A percentile compares a stretch with the other conserved stretches of the same genome.
Evolutionary conservation across 2,888 invertebrate species (phyloP).

Genomic region (Cordilura impudica): DNA sequence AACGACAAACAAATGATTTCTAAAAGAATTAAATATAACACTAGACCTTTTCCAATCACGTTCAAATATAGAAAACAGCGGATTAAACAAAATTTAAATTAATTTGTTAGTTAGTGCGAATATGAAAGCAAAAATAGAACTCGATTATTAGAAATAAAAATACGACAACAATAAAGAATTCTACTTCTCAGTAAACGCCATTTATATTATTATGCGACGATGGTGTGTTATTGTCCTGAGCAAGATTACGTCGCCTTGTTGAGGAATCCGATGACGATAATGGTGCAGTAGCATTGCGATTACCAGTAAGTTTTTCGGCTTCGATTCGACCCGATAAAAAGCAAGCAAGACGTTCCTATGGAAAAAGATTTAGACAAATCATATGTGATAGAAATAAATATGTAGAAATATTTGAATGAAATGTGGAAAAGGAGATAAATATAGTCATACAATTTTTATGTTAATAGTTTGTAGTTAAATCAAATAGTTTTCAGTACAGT

Average conservation of each 20-base stretch:
- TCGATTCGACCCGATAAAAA: slow-evolving; percentile 84
- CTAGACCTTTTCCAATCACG: not conserved
- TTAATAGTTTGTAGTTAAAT: too few species aligned
- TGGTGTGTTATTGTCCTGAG: slow-evolving; percentile 70
- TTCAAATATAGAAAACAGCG: not conserved
- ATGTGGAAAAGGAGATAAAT: too few species aligned
- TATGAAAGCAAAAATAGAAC: slow-evolving; percentile 71
- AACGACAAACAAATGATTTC: not conserved
- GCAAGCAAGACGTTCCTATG: slow-evolving; percentile 82
- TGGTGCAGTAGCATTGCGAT: slow-evolving; percentile 74
- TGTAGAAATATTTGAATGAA: not conserved
- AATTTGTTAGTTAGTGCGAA: slow-evolving; percentile 66
- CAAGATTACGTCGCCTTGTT: slow-evolving; percentile 75
- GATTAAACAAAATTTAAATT: not conserved
- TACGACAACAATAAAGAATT: slow-evolving; percentile 72
- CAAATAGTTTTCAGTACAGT: too few species aligned
- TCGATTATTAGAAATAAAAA: slow-evolving; percentile 74
- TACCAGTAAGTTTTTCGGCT: slow-evolving; percentile 80
- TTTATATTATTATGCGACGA: slow-evolving; percentile 76
- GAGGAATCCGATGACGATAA: slow-evolving; percentile 74
- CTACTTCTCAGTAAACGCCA: slow-evolving; percentile 76
- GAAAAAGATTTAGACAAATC: not conserved
- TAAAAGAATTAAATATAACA: not conserved
- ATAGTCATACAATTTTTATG: too few species aligned
- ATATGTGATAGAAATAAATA: not conserved